Base-by-base conservation (phyloP, 2,888 invertebrate genomes). In the Polyploca ridens region DNA sequence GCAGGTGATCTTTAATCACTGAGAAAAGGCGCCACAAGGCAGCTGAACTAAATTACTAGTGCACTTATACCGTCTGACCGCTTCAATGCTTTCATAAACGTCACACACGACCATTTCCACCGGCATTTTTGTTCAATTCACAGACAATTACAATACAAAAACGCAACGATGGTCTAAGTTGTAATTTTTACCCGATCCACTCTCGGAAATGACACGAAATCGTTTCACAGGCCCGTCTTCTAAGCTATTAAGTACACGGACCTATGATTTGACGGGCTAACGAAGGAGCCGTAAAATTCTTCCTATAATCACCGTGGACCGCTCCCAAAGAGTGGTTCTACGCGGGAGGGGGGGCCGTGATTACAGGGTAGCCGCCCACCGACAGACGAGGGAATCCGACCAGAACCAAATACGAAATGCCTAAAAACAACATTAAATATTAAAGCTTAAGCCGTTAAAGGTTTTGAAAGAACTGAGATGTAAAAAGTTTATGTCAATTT, bases 191-290 rank as follows among this genome's bases (percentile, higher is more conserved):
- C 70, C 63, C 69, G 72, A 74, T 69, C 73, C 66, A 70, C 66
- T 77, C 69, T 82, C 79, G 78, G 81, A 90, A 91, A 91, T 90
- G 91, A 91, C 90, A 91, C 81, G 79, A 86, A 89, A 89, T 88
- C 80, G 88, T 86, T 87, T 85, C 84, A 79, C 84, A 77, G 74
- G 71, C 75, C 71, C 76, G 80, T 84, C 81, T 81, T 76, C 81
- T 77, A 77, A 80, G 72, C 83, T 83, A 86, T 88, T 88, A 88
- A 85, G 75, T 76, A 75, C 80, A 76, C 83, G 83, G 86, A 78
- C 86, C 92, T 92, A 91, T 90, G 92, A 91, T 93, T 91, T 91
- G 91, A 90, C 83, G 89, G 84, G 76, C 88, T 92, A 91, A 93
- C 91, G 91, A 90, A 89, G 87, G 81, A 88, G 86, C 87, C 87